phyloP scores from a whole-genome alignment of 2,113 vertebrate species.

The Tapirus terrestris region DNA sequence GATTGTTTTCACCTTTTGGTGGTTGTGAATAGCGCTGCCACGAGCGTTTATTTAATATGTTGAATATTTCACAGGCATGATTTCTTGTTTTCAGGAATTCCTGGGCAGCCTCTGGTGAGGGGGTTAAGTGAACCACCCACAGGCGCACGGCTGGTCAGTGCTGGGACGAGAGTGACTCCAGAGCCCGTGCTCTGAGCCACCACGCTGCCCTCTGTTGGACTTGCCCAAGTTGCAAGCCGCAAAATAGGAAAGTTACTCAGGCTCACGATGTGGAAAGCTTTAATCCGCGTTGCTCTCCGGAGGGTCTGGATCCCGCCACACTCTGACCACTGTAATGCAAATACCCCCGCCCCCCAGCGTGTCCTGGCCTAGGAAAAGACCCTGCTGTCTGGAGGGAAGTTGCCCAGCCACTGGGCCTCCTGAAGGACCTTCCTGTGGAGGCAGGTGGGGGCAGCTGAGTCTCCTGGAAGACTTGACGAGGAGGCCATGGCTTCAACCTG shows the following conservation, averaged over 20 bases:
- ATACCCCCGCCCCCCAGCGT: rapidly evolving
- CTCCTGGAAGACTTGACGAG: neutral
- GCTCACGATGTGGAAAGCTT: neutral
- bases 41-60: rapidly evolving
- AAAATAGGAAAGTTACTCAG: neutral
- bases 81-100: neutral
- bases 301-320: neutral
- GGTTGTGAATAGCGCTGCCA: rapidly evolving
- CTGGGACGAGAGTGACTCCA: too few relatives aligned
- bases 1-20: rapidly evolving
- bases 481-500: neutral
- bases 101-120: rapidly evolving
- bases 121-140: too few relatives aligned
- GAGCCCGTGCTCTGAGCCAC: neutral
- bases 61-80: rapidly evolving
- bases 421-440: neutral
- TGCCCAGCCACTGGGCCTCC: neutral
- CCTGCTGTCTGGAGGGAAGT: too few relatives aligned
- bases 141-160: rapidly evolving
- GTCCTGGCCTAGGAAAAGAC: neutral
- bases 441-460: neutral
- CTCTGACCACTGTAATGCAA: neutral
- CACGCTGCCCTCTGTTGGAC: too few relatives aligned
- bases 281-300: too few relatives aligned
- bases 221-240: rapidly evolving